Percentiles rank a stretch among this genome's conserved stretches.
Conservation (phyloP, 2,797 vertebrate species). For the Mormyrus hasselquistii region DNA sequence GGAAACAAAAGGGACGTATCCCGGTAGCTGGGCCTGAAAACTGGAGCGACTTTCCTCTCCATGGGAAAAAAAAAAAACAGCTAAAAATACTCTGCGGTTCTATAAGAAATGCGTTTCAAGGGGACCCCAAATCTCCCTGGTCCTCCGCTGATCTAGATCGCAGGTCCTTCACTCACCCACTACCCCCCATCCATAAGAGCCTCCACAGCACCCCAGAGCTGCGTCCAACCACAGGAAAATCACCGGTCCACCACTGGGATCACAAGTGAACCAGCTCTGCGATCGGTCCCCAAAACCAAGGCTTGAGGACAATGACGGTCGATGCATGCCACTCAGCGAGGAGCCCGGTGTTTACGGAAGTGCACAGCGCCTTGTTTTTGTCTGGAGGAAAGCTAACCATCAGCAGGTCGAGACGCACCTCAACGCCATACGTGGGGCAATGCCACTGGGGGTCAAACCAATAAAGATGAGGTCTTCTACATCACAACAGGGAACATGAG, state of each 20-base stretch:
- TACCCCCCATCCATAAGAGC: background rate
- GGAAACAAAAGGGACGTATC: constrained; percentile 33
- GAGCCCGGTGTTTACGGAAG: background rate
- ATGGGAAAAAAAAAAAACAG: constrained; percentile 25
- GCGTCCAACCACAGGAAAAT: background rate
- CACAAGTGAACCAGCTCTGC: background rate
- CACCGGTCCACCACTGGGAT: background rate
- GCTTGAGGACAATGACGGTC: background rate
- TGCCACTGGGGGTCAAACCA: no score
- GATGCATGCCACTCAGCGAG: background rate
- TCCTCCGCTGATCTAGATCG: constrained; percentile 34
- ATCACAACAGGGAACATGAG: background rate
- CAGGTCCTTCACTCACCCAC: constrained; percentile 14
- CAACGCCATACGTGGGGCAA: background rate
- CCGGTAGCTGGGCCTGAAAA: constrained; percentile 32
- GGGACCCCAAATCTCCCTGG: constrained; percentile 27
- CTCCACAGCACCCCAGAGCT: background rate
- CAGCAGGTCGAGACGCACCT: background rate
- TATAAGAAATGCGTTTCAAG: constrained; percentile 35
- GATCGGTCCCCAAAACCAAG: background rate
- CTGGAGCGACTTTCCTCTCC: constrained; percentile 34
- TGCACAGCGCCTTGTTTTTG: background rate
- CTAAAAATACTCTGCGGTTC: constrained; percentile 49
- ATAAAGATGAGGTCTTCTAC: background rate
- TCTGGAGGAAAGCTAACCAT: background rate